Evolutionary conservation across 2,113 vertebrate genomes (phyloP).

Genomic region (Charadrius vociferus): DNA sequence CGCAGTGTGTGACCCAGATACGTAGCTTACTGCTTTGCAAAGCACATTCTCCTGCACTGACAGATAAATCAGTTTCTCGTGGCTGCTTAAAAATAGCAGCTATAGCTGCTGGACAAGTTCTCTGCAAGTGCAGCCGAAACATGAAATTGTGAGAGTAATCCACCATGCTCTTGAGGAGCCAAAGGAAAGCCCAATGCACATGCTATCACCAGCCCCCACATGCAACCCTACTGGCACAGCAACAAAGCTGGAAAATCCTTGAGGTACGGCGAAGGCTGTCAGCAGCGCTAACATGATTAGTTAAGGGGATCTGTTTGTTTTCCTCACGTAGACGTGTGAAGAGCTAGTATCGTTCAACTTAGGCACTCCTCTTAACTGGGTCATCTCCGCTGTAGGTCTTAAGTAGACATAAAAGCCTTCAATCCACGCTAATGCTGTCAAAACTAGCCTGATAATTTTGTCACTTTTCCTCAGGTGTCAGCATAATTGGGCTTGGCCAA

Average conservation of each 20-base stretch:
- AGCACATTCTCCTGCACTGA: conserved; percentile 54
- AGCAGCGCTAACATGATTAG: conserved; percentile 26
- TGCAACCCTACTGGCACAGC: not conserved
- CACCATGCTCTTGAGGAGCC: not conserved
- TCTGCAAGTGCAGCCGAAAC: not conserved
- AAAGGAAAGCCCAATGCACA: not conserved
- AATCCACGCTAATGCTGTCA: not conserved
- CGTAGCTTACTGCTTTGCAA: conserved; percentile 46
- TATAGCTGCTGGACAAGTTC: conserved; percentile 18
- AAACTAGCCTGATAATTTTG: not conserved
- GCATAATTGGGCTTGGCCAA: not conserved
- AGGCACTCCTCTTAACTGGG: not conserved
- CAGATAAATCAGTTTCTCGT: conserved; percentile 58
- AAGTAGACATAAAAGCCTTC: not conserved
- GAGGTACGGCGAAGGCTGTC: not conserved
- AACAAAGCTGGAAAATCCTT: conserved; percentile 6
- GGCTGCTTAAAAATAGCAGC: conserved; percentile 50
- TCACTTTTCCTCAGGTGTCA: not conserved
- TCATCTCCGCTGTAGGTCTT: not conserved
- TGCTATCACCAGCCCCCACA: not conserved
- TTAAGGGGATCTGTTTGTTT: conserved; percentile 1
- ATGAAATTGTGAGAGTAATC: not conserved
- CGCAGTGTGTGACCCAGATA: conserved; percentile 57
- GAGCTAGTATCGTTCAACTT: not conserved
- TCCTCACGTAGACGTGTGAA: not conserved